These are phyloP conservation scores for Plectrocnemia conspersa DNA, from an alignment of 1,140 invertebrate genomes.

Conservation along the genomic window DNA sequence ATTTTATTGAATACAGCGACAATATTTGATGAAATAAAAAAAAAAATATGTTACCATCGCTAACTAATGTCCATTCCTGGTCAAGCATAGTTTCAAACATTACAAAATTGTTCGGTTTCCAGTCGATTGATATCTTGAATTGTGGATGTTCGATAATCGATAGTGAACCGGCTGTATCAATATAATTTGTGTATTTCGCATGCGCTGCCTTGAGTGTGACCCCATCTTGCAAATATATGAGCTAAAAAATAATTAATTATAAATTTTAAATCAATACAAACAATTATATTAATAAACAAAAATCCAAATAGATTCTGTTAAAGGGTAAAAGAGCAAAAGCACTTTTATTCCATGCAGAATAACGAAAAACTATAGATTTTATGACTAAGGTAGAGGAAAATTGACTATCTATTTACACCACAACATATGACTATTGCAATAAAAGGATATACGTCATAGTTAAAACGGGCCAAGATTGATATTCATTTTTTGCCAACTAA, in stretches of 20 bases:
- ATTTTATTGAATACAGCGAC: no score
- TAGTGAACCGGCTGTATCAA: slow-evolving; percentile 58
- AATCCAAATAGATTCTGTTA: no score
- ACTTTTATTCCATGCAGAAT: no score
- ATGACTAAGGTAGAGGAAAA: no score
- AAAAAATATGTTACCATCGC: slow-evolving; percentile 50
- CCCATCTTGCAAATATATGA: slow-evolving; percentile 60
- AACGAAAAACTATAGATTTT: no score
- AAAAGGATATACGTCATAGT: no score
- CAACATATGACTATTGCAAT: no score
- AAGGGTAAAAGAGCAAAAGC: no score
- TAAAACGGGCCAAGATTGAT: no score
- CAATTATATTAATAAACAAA: neutral
- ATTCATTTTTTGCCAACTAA: no score
- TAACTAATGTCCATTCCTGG: slow-evolving; percentile 76
- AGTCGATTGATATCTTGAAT: slow-evolving; percentile 62
- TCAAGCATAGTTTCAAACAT: slow-evolving; percentile 69
- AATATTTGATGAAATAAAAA: no score
- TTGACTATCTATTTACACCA: no score
- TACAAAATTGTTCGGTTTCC: slow-evolving; percentile 70
- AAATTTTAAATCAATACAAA: neutral
- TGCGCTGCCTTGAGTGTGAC: slow-evolving; percentile 55
- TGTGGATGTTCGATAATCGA: slow-evolving; percentile 54
- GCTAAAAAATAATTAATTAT: slow-evolving; percentile 33
- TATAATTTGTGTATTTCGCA: slow-evolving; percentile 51